Conservation (phyloP, 2,113 vertebrate species). For the Butorides virescens region DNA sequence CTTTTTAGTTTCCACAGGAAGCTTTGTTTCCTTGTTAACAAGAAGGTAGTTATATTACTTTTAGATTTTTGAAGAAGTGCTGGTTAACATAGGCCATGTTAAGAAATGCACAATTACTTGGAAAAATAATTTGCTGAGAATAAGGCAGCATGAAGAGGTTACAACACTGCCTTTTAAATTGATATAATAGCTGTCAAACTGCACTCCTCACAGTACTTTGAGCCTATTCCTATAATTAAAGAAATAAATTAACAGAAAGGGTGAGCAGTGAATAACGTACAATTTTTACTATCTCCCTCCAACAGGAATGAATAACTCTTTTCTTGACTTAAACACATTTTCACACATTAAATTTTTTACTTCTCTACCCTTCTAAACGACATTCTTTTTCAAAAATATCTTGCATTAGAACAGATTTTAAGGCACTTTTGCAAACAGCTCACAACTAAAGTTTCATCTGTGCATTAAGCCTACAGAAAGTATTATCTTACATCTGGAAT, state of each 20-base stretch:
- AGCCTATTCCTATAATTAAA: not conserved
- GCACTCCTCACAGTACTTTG: not conserved
- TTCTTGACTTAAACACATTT: not conserved
- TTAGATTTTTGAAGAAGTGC: not conserved
- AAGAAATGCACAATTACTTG: not conserved
- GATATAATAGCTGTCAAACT: not conserved
- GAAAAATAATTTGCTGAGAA: not conserved
- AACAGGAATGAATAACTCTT: not conserved
- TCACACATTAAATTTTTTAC: not conserved
- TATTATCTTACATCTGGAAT: not conserved
- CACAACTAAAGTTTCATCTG: not conserved
- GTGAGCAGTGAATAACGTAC: not conserved
- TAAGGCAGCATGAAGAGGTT: not conserved
- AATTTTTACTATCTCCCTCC: not conserved
- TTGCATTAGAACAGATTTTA: not conserved
- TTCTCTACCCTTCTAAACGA: not conserved
- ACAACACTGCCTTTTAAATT: not conserved
- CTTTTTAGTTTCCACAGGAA: not conserved
- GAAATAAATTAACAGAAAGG: not conserved
- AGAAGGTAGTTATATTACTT: not conserved
- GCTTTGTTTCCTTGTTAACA: not conserved
- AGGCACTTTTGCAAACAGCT: not conserved
- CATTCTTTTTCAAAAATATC: not conserved
- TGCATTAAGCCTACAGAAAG: not conserved
- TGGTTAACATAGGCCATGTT: not conserved